Percentiles rank a stretch among this genome's conserved stretches.
These are phyloP conservation scores for Aurelia sp. DNA, from an alignment of 30 jellyfish, hydroid and myxozoan genomes.

Conservation along the genomic window DNA sequence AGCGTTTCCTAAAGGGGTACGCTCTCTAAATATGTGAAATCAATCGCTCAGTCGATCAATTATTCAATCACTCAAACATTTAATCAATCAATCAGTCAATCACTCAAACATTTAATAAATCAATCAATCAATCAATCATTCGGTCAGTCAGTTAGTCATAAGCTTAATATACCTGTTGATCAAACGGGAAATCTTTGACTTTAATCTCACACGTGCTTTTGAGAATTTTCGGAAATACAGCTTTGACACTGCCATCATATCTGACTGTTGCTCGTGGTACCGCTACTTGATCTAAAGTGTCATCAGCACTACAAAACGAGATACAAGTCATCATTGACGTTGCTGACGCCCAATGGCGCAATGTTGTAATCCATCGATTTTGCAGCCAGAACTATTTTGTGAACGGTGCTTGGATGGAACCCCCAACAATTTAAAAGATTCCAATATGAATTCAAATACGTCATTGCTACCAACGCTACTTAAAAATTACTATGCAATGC, in stretches of 20 bases:
- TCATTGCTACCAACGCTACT: too few species aligned
- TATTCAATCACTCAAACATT: too few species aligned
- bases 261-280: slow-evolving; percentile 70
- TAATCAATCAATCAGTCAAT: too few species aligned
- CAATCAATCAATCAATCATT: too few species aligned
- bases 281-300: slow-evolving; percentile 64
- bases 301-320: slow-evolving; percentile 68
- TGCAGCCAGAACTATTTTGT: neutral
- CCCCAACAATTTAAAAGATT: too few species aligned
- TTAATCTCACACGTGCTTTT: slow-evolving; percentile 75
- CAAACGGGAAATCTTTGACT: slow-evolving; percentile 85
- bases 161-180: slow-evolving; percentile 26
- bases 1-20: too few species aligned
- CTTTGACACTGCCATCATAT: slow-evolving; percentile 67
- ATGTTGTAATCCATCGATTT: neutral
- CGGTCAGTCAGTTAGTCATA: too few species aligned
- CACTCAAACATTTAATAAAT: too few species aligned
- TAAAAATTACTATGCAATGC: too few species aligned
- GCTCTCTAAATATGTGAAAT: too few species aligned
- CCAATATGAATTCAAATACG: too few species aligned
- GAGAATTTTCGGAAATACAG: slow-evolving; percentile 74
- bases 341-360: neutral
- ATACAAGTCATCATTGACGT: neutral
- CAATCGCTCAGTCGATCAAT: too few species aligned
- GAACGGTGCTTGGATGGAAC: neutral